Evolutionary conservation across 2,888 invertebrate genomes (phyloP), one percentile per base, ranked within the genome.

Genomic region (Cheilosia scutellata): DNA sequence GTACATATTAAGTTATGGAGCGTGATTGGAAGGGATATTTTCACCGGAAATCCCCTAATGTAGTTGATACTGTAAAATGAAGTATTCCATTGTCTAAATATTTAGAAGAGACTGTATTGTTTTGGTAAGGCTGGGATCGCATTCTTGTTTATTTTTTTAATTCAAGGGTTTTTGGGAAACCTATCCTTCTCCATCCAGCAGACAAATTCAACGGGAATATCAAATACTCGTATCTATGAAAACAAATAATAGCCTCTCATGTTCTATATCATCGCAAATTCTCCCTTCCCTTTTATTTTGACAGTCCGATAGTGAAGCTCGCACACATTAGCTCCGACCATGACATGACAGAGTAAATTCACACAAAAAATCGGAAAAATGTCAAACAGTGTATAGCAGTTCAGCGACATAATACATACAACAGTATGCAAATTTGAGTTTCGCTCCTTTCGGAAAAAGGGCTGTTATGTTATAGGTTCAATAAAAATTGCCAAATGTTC

Each of bases 371-470:
- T 53, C 53, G 51, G 51, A 65, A 37, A 47, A 47, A 7, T 53
- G 66, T 66, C 66, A 66, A 66, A 53, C 51, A 66, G 3, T 66
- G 51, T 66, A n/a, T n/a, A 37, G 27, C 66, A 66, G 66, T 40
- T 53, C 37, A 53, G 66, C 13, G 51, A 37, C 40, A 66, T 40
- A 37, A 66, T 53, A 53, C 11, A 66, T 53, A 53, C 11, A 11
- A 53, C 27, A 53, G 53, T 66, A 66, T 66, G 66, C 16, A 51
- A 66, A 47, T 47, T 16, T 47, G 7, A 47, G 20, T 5, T 47
- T 44, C 5, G 16, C 44, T 44, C 44, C 16, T 65, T 49, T 65
- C 13, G 37, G 33, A 33, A 51, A 51, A 51, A 37, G 51, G 51
- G 51, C 49, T 44, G 29, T 42, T 20, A 13, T 27, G 60, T 63